phyloP scores from a whole-genome alignment of 1,140 invertebrate species.

The Vanessa tameamea region DNA sequence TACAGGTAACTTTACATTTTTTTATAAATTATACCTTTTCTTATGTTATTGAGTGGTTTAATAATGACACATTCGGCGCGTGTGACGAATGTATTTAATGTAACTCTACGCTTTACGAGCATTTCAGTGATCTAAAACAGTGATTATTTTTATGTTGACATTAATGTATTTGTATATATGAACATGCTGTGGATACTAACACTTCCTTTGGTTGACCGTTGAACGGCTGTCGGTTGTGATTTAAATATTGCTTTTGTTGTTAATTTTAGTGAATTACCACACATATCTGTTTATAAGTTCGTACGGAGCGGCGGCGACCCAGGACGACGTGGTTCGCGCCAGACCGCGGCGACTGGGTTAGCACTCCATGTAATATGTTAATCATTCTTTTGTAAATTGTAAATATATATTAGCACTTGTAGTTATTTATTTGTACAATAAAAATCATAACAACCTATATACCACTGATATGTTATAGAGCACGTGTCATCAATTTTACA shows the following conservation, averaged over 20 bases:
- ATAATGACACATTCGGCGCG: no score
- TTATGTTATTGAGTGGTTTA: background rate
- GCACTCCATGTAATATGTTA: background rate
- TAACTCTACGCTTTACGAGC: background rate
- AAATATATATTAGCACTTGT: conserved; percentile 19
- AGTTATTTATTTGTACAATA: conserved; percentile 18
- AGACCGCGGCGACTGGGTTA: background rate
- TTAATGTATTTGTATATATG: background rate
- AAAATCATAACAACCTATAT: background rate
- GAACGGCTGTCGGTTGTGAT: conserved; percentile 4
- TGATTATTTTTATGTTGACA: background rate
- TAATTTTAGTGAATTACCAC: background rate
- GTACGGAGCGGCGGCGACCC: no score
- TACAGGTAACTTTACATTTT: background rate
- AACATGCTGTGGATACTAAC: background rate
- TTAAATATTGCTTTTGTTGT: background rate
- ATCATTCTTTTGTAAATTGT: conserved; percentile 11
- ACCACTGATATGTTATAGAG: background rate
- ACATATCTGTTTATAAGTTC: background rate
- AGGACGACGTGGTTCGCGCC: no score
- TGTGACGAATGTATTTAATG: background rate
- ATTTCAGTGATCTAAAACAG: conserved; percentile 1
- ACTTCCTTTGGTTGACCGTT: background rate
- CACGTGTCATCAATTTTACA: background rate
- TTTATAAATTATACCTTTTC: background rate